Conservation (phyloP, 2,888 invertebrate genomes). For the Amphipoea oculea region DNA sequence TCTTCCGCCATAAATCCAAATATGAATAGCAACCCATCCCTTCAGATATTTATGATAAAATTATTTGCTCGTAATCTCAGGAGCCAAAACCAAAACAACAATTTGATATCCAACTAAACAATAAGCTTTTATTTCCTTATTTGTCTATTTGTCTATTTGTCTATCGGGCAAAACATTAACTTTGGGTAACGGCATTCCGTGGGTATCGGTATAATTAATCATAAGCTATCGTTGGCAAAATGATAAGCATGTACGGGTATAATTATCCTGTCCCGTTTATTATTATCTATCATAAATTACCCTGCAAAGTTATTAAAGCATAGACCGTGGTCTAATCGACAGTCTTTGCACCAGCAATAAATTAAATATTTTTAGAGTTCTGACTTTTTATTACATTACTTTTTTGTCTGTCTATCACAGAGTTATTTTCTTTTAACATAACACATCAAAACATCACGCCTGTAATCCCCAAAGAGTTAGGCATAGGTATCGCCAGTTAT, state of each 20-base stretch:
- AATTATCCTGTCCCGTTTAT: conserved; percentile 11
- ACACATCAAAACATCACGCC: too few species aligned
- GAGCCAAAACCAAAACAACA: conserved; percentile 21
- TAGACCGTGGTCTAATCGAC: neutral
- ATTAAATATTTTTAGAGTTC: neutral
- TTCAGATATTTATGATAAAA: conserved; percentile 9
- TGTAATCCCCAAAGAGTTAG: too few species aligned
- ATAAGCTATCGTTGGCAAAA: neutral
- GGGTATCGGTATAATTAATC: conserved; percentile 14
- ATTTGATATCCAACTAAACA: conserved; percentile 27
- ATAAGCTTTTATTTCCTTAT: conserved; percentile 23
- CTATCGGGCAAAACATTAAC: neutral
- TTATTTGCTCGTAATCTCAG: conserved; percentile 24
- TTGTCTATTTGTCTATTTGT: conserved; percentile 14
- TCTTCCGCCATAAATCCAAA: conserved; percentile 17
- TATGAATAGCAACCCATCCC: neutral
- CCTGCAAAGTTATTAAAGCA: conserved; percentile 12
- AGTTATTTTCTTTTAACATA: too few species aligned
- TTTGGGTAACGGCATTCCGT: neutral
- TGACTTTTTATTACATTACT: too few species aligned
- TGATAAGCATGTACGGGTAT: conserved; percentile 17
- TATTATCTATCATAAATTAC: neutral
- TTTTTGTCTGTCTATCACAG: too few species aligned
- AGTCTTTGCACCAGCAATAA: neutral
- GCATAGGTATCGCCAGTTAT: too few species aligned